phyloP scores from a whole-genome alignment of 2,797 vertebrate species.

The Rhynchotus rufescens region DNA sequence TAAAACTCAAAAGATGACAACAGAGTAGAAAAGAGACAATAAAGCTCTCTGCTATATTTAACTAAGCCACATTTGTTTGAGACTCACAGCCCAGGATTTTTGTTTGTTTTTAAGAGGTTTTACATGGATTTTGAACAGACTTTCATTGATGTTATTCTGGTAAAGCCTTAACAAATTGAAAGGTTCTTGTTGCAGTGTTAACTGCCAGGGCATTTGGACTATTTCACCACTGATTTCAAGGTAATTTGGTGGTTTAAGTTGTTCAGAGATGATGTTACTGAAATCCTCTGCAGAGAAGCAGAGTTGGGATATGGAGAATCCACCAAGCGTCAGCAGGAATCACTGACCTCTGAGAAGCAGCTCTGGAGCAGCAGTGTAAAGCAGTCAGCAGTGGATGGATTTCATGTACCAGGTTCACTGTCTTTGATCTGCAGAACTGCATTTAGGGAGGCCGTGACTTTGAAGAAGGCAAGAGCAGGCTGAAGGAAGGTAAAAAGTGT shows the following conservation, averaged over 20 bases:
- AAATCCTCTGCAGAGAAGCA: not conserved
- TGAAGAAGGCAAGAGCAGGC: too few species aligned
- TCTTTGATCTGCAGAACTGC: not conserved
- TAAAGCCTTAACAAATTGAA: not conserved
- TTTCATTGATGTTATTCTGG: not conserved
- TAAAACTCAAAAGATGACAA: slow-evolving; percentile 22
- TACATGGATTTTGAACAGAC: not conserved
- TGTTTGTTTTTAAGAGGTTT: not conserved
- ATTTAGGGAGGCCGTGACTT: not conserved
- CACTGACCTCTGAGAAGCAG: not conserved
- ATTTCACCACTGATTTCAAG: not conserved
- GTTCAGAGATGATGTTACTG: not conserved
- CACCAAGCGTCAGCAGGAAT: not conserved
- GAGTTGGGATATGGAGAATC: not conserved
- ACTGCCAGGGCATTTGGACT: not conserved
- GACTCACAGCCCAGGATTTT: not conserved
- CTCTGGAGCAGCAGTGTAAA: not conserved
- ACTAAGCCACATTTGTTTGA: slow-evolving; percentile 13
- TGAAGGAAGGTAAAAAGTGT: not conserved
- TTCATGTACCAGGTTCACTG: not conserved
- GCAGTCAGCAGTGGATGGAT: not conserved
- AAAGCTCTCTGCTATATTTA: not conserved
- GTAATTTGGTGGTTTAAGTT: not conserved
- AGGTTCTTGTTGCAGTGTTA: not conserved
- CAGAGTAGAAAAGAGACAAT: not conserved